phyloP scores from a whole-genome alignment of 2,797 vertebrate species.

The Dallia pectoralis region DNA sequence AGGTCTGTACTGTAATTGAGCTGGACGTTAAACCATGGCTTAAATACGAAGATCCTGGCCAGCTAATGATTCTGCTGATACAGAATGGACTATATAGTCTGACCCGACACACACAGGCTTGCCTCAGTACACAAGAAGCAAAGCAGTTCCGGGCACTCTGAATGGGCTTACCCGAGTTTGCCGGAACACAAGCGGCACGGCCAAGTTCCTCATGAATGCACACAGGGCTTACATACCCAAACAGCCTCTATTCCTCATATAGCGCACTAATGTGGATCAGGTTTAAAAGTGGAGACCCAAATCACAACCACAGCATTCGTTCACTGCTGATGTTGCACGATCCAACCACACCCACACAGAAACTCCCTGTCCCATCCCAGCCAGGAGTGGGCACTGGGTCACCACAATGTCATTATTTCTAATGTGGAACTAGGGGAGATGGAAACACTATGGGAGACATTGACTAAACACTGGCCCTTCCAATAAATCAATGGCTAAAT shows the following conservation, averaged over 20 bases:
- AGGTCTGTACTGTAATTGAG: slow-evolving; percentile 33
- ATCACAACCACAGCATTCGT: slow-evolving; percentile 6
- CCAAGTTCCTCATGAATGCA: background rate
- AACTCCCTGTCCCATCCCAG: background rate
- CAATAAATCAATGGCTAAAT: slow-evolving; percentile 14
- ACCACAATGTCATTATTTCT: background rate
- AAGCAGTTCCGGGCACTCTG: background rate
- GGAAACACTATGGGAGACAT: slow-evolving; percentile 12
- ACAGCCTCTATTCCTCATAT: background rate
- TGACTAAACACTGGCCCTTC: background rate
- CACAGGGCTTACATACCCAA: background rate
- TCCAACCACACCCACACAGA: background rate
- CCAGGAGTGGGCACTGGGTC: no score
- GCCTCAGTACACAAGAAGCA: background rate
- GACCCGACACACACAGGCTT: background rate
- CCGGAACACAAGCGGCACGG: slow-evolving; percentile 2
- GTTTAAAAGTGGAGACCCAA: background rate
- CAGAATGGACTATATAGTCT: background rate
- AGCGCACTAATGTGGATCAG: background rate
- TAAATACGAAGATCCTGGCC: background rate
- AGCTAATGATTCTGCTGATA: background rate
- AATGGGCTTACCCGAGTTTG: slow-evolving; percentile 6
- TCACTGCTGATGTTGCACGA: background rate
- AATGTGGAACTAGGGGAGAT: slow-evolving; percentile 2
- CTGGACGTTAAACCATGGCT: background rate